Percentiles rank a stretch among this genome's conserved stretches.
Evolutionary conservation across 2,797 vertebrate species (phyloP).

Genomic region (Chromis chromis): DNA sequence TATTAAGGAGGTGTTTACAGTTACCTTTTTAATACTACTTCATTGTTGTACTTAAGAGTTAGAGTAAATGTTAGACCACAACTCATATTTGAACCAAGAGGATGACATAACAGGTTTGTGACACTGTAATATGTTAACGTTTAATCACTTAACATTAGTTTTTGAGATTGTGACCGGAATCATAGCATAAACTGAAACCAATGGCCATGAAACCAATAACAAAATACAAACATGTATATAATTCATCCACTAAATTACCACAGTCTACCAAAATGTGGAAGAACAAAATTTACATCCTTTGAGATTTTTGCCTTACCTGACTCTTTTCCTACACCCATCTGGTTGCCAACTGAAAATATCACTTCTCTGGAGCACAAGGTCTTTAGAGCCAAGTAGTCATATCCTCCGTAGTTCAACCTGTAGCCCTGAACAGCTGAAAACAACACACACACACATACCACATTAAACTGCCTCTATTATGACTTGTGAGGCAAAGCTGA

Average conservation of each 20-base stretch:
- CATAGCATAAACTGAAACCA: too few species aligned
- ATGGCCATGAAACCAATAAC: too few species aligned
- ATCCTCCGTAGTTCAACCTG: slow-evolving; percentile 92
- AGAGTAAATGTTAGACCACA: background rate
- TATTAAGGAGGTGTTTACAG: background rate
- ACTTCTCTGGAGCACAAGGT: slow-evolving; percentile 91
- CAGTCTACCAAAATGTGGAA: background rate
- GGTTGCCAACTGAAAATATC: slow-evolving; percentile 93
- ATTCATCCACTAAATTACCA: background rate
- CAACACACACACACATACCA: background rate
- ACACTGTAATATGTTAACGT: too few species aligned
- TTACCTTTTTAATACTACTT: background rate
- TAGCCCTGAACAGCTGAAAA: slow-evolving; percentile 93
- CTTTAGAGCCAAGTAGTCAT: slow-evolving; percentile 97
- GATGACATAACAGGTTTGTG: too few species aligned
- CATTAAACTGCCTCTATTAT: slow-evolving; percentile 1
- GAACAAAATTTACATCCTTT: background rate
- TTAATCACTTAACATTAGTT: too few species aligned
- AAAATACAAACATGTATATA: too few species aligned
- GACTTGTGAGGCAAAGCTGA: background rate
- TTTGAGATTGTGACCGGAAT: background rate
- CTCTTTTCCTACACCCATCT: slow-evolving; percentile 99
- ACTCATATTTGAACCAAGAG: too few species aligned
- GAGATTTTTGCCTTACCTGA: slow-evolving; percentile 86
- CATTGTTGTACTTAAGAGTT: background rate